These are phyloP conservation scores for Megathymus violae DNA, from an alignment of 1,140 invertebrate genomes.

Conservation along the genomic window DNA sequence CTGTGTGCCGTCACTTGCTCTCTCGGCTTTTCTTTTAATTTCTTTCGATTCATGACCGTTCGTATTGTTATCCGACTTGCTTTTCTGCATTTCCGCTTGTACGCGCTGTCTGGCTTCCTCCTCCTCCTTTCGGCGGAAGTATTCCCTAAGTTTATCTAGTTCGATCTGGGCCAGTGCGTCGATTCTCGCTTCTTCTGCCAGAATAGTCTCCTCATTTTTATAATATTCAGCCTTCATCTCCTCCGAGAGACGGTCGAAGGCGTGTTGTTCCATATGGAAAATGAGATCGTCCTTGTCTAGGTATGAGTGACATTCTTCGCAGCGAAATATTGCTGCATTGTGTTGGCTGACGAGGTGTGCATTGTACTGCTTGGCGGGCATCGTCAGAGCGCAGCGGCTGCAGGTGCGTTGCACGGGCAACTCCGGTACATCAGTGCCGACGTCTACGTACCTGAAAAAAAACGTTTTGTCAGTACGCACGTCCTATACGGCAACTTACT, in stretches of 20 bases:
- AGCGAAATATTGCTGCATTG: slow-evolving; percentile 57
- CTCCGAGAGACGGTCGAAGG: slow-evolving; percentile 40
- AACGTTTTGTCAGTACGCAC: slow-evolving; percentile 36
- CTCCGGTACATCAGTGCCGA: slow-evolving; percentile 5
- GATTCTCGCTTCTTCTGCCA: neutral
- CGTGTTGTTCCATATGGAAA: slow-evolving; percentile 64
- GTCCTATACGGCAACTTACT: neutral
- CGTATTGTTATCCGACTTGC: too few species aligned
- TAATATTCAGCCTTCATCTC: slow-evolving; percentile 24
- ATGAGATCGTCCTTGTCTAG: slow-evolving; percentile 55
- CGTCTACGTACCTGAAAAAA: slow-evolving; percentile 54
- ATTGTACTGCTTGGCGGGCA: slow-evolving; percentile 35
- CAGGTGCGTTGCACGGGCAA: slow-evolving; percentile 37
- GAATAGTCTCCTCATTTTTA: neutral
- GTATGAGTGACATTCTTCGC: slow-evolving; percentile 62
- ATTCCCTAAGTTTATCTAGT: neutral
- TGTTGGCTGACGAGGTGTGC: slow-evolving; percentile 54
- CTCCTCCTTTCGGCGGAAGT: neutral
- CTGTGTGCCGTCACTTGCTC: neutral
- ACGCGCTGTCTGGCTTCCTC: neutral
- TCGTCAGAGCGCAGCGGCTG: slow-evolving; percentile 45
- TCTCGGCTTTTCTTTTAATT: neutral
- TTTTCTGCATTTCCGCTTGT: too few species aligned
- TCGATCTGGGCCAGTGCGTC: neutral
- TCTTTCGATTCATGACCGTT: too few species aligned